A percentile compares a stretch with the other conserved stretches of the same genome.
phyloP scores from a whole-genome alignment of 2,113 vertebrate species.

The Oreochromis spilurus region DNA sequence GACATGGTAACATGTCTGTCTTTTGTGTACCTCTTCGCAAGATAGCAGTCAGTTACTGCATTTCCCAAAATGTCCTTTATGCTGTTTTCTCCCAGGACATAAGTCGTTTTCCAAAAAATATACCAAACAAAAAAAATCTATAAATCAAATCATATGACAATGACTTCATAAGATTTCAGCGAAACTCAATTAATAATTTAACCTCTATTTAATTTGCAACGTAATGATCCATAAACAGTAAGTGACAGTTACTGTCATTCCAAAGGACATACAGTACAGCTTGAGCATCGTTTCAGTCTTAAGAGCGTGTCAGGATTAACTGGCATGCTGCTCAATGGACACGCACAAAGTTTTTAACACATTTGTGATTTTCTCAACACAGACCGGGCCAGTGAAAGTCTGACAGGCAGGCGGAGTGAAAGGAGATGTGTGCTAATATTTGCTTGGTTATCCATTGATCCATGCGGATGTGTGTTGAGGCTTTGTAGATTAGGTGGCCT shows the following conservation, averaged over 20 bases:
- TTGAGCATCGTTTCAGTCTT: neutral
- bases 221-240: neutral
- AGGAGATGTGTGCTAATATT: slow-evolving; percentile 56
- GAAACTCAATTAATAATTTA: neutral
- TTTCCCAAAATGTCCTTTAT: neutral
- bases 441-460: slow-evolving; percentile 63
- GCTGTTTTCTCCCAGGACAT: neutral
- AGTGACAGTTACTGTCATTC: neutral
- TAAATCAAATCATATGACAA: neutral
- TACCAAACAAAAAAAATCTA: neutral
- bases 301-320: slow-evolving; percentile 12
- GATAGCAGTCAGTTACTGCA: neutral
- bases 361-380: slow-evolving; percentile 3
- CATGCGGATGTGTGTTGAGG: slow-evolving; percentile 40
- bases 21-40: neutral
- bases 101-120: neutral
- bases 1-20: neutral
- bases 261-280: slow-evolving; percentile 6
- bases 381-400: neutral
- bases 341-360: slow-evolving; percentile 7
- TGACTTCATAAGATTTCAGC: neutral
- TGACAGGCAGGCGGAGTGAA: slow-evolving; percentile 3
- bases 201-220: neutral
- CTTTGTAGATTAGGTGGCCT: slow-evolving; percentile 54
- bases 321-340: neutral